These are phyloP conservation scores for Mus minutoides DNA, from an alignment of 2,797 vertebrate genomes.

Conservation along the genomic window DNA sequence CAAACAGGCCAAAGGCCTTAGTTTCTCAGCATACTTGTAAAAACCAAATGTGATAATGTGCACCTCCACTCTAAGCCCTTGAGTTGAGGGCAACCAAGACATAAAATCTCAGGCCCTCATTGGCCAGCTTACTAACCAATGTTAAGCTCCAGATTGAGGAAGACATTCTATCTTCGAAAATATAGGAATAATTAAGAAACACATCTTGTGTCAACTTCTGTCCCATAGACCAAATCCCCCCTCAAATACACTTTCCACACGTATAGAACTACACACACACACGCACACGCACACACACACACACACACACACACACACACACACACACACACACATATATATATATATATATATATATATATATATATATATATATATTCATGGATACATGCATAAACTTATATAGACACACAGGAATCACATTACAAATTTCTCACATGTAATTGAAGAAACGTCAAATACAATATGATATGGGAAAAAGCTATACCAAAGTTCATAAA, in stretches of 20 bases:
- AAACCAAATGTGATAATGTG: no score
- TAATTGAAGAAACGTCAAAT: not conserved
- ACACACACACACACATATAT: no score
- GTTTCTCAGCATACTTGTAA: no score
- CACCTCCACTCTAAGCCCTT: not conserved
- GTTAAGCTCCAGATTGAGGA: not conserved
- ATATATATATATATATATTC: fast-evolving
- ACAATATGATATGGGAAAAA: not conserved
- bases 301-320: no score
- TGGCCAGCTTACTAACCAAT: no score
- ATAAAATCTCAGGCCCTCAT: not conserved
- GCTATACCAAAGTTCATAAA: not conserved
- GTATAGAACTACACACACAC: not conserved
- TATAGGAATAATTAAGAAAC: no score
- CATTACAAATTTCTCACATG: not conserved
- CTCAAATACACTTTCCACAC: not conserved
- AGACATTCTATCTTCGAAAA: not conserved
- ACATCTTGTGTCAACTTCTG: not conserved
- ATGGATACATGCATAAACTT: not conserved
- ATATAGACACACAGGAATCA: not conserved
- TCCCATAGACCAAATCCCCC: not conserved
- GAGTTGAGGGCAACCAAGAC: no score
- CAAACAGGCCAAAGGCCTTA: not conserved
- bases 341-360: no score
- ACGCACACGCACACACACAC: no score